Evolutionary conservation across 2,888 invertebrate species (phyloP), one percentile per base, ranked within the genome.

Genomic region (Archaeoteleia sp.): DNA sequence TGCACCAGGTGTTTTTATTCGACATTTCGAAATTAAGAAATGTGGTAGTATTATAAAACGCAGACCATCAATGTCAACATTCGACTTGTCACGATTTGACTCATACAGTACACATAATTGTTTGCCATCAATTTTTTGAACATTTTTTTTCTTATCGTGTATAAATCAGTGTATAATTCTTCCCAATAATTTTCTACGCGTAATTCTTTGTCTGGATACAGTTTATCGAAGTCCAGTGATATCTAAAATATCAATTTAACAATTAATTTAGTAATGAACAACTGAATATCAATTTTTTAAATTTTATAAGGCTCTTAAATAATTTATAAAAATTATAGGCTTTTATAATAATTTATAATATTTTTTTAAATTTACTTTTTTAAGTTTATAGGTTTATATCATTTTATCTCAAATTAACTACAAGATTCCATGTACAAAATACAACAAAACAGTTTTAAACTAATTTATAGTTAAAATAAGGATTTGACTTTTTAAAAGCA

Each of bases 1-100:
- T n/a, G n/a, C n/a, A n/a, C 1, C 9, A 9, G 43, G 53, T n/a
- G 42, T 42, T 34, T 53, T 42, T 1, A 53, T 12, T 30, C 29
- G 15, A 23, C 40, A 37, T 5, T 20, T 40, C 2, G 42, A 32
- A 0, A 25, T 17, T 5, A 53, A 2, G 9, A 53, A 25, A 40
- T 53, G 42, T 1, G 40, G 53, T 9, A 53, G 12, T 15, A 53
- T 4, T 10, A 40, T 8, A 9, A 53, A 8, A 1, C 53, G 29
- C 8, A 53, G 29, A 4, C 53, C 27, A 20, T 53, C 53, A 9
- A 40, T 23, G 40, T n/a, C 8, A 10, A 2, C 14, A 23, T 12
- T 42, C 8, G 15, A 35, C 9, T 1, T 1, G 6, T 14, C 5
- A 32, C 3, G 3, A 10, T 17, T 3, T 20, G 14, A 9, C 2